Base-by-base conservation (phyloP, 2,888 invertebrate species). In the Drosophila crucigera region DNA sequence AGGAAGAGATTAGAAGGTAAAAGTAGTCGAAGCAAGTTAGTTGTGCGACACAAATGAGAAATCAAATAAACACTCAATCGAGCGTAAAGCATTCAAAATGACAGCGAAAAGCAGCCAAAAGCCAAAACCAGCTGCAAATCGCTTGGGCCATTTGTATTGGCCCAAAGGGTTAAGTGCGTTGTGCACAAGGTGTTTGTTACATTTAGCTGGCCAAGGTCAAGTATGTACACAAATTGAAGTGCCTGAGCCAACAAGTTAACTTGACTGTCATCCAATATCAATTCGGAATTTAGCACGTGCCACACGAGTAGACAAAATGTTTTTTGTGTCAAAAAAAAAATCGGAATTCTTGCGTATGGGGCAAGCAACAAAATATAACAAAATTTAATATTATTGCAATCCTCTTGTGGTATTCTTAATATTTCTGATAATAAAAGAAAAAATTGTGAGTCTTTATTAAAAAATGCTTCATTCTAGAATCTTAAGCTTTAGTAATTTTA, bases 41-140 rank as follows among this genome's bases (percentile, higher is more conserved):
- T 73, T 89, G 73, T 73, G 73, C 82, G 90, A 90, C 89, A 88
- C 89, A 91, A 90, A 87, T 91, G 91, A 85, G 86, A 91, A 87
- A 90, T 90, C 90, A 91, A 87, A 87, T 87, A 91, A 90, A 87
- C 84, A 90, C 80, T 73, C 91, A 87, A 87, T 91, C 91, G 91
- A 87, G 91, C 86, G 91, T 80, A 74, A 87, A 78, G 76, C 85
- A 87, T 88, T 88, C 75, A 75, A 84, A 76, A 74, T 80, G 91
- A 82, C 76, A 77, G 68, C 71, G 68, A 64, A 68, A 33, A 39
- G 4, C 63, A 35, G 25, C 14, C 30, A 62, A 47, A 47, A 31
- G 25, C 14, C 30, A 62, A 47, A 47, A 47, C 62, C 52, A 74
- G 60, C 75, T 62, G 63, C 72, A 69, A 86, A 84, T 80, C 68